Percentiles rank a stretch among this genome's conserved stretches.
Conservation (phyloP, 2,797 vertebrate genomes). For the Phalloptychus januarius region DNA sequence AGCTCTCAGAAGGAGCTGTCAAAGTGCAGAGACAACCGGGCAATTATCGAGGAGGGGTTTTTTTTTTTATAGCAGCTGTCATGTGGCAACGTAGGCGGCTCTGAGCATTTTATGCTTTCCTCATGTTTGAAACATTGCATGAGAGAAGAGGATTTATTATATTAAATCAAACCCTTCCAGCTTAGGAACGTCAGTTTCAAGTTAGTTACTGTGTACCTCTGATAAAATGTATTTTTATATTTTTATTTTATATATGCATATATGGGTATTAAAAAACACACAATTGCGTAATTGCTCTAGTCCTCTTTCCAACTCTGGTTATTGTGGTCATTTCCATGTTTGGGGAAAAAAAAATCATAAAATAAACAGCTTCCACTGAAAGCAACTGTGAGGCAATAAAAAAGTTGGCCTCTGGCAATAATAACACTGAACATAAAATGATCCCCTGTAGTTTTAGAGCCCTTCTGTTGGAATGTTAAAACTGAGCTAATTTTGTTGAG, state of each 20-base stretch:
- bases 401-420: not conserved
- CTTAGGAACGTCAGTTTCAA: not conserved
- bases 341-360: not conserved
- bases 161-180: not conserved
- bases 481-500: not conserved
- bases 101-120: not conserved
- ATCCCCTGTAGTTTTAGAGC: not conserved
- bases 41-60: slow-evolving; percentile 2
- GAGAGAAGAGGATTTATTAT: not conserved
- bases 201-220: not conserved
- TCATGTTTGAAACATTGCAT: not conserved
- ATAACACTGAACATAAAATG: not conserved
- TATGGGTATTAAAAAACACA: not conserved
- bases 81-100: not conserved
- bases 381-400: not conserved
- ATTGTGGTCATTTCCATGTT: not conserved
- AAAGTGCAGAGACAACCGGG: not conserved
- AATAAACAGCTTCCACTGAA: not conserved
- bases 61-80: slow-evolving; percentile 8
- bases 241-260: not conserved
- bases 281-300: not conserved
- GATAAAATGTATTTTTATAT: not conserved
- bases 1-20: not conserved
- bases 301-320: not conserved
- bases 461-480: not conserved